phyloP scores from a whole-genome alignment of 2,888 invertebrate species.

The Drosophila fungiperda region DNA sequence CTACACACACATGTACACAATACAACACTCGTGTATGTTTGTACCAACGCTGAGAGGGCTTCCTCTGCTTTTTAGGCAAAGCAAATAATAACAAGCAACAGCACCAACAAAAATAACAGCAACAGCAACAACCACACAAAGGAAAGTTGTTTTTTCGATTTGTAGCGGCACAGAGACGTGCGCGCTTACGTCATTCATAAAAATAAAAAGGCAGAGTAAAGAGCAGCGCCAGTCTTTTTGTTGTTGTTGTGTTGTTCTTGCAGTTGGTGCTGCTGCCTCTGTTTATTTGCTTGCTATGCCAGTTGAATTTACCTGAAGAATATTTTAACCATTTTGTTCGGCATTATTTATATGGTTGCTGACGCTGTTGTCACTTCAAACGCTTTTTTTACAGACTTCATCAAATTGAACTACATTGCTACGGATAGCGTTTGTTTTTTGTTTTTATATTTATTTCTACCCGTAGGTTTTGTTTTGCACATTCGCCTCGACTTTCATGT shows the following conservation, averaged over 20 bases:
- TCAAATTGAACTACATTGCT: slow-evolving; percentile 52
- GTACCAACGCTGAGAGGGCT: slow-evolving; percentile 32
- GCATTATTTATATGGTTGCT: slow-evolving; percentile 55
- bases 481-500: slow-evolving; percentile 7
- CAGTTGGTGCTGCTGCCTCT: slow-evolving; percentile 19
- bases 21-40: slow-evolving; percentile 4
- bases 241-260: slow-evolving; percentile 12
- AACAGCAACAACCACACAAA: slow-evolving; percentile 44
- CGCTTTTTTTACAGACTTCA: slow-evolving; percentile 28
- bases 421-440: slow-evolving; percentile 24
- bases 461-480: slow-evolving; percentile 47
- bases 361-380: slow-evolving; percentile 38
- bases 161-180: slow-evolving; percentile 54
- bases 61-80: slow-evolving; percentile 52
- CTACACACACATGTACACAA: background rate
- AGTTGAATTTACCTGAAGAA: slow-evolving; percentile 73
- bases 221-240: slow-evolving; percentile 27
- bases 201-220: slow-evolving; percentile 66
- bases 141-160: slow-evolving; percentile 62
- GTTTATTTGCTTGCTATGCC: slow-evolving; percentile 28
- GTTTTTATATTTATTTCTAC: slow-evolving; percentile 36
- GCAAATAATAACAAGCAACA: slow-evolving; percentile 37
- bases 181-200: slow-evolving; percentile 78
- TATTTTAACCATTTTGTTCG: slow-evolving; percentile 76
- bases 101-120: slow-evolving; percentile 21